Percentiles rank a stretch among this genome's conserved stretches.
Evolutionary conservation across 2,888 invertebrate genomes (phyloP).

Genomic region (Athetis lepigone): DNA sequence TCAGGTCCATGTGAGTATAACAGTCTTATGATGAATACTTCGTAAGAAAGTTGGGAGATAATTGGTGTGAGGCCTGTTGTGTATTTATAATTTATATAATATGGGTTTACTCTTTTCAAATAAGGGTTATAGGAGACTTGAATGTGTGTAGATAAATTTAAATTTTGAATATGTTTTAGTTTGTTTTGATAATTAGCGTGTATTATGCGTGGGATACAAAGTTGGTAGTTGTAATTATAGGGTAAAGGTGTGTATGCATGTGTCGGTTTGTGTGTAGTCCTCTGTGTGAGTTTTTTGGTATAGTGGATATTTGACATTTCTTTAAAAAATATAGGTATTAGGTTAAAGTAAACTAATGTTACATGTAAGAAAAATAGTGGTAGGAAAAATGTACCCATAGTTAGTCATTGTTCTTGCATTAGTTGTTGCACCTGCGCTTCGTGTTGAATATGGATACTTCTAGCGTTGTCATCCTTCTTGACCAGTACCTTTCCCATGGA

Average conservation of each 20-base stretch:
- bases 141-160: neutral
- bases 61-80: constrained; percentile 1
- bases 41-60: neutral
- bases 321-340: neutral
- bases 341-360: neutral
- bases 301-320: neutral
- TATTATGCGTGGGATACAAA: neutral
- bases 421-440: constrained; percentile 27
- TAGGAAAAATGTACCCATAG: constrained; percentile 3
- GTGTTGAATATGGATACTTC: constrained; percentile 18
- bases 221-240: constrained; percentile 12
- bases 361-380: constrained; percentile 5
- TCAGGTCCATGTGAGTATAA: constrained; percentile 1
- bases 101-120: constrained; percentile 7
- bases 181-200: neutral
- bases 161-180: neutral
- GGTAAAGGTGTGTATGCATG: constrained; percentile 7
- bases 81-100: constrained; percentile 4
- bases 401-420: constrained; percentile 28
- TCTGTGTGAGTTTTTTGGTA: neutral
- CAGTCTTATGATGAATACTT: neutral
- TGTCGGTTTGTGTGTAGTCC: neutral
- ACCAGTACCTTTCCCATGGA: constrained; percentile 7
- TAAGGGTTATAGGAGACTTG: neutral
- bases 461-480: neutral